Percentiles rank a stretch among this genome's conserved stretches.
Conservation (phyloP, 2,797 vertebrate species). For the Sebastes elongatus region DNA sequence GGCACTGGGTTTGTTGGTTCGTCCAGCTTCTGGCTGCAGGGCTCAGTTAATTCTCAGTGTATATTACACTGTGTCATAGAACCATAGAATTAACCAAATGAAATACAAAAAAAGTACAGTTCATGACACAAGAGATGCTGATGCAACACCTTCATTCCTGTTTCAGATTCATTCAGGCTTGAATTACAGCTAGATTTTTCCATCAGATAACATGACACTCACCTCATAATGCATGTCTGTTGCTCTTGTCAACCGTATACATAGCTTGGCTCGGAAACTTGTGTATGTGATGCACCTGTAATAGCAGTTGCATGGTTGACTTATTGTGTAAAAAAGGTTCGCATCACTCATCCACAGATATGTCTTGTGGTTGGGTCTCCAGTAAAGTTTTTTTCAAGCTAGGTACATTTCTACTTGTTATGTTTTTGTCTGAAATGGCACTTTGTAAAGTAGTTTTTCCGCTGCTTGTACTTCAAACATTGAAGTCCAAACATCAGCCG, state of each 20-base stretch:
- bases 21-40: neutral
- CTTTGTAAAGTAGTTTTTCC: neutral
- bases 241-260: slow-evolving; percentile 23
- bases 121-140: neutral
- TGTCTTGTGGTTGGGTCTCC: neutral
- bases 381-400: neutral
- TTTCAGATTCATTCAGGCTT: slow-evolving; percentile 18
- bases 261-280: slow-evolving; percentile 19
- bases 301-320: slow-evolving; percentile 46
- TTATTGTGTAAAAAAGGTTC: slow-evolving; percentile 20
- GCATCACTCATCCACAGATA: slow-evolving; percentile 26
- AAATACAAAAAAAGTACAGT: neutral
- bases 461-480: slow-evolving; percentile 2
- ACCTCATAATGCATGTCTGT: slow-evolving; percentile 8
- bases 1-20: neutral
- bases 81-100: neutral
- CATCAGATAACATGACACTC: slow-evolving; percentile 29
- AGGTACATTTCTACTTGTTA: neutral
- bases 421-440: neutral
- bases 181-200: slow-evolving; percentile 37
- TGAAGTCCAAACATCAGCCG: slow-evolving; percentile 54
- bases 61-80: neutral
- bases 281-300: slow-evolving; percentile 39
- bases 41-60: neutral
- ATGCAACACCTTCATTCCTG: slow-evolving; percentile 8